Base-by-base conservation (phyloP, 2,888 invertebrate genomes). In the Brenthis hecate region DNA sequence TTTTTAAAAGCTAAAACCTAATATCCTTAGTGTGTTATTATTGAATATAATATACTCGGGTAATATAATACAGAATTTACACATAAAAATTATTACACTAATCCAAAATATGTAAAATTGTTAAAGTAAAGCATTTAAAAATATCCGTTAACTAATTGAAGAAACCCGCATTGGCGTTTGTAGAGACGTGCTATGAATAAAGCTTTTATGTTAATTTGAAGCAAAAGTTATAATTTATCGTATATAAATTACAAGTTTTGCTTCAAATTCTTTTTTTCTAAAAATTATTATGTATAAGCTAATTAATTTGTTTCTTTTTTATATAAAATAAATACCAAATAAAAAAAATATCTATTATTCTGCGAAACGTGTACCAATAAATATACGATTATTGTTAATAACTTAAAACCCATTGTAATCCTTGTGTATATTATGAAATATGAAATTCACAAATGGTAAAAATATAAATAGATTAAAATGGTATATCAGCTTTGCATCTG, bases 111-210 rank as follows among this genome's bases (percentile, higher is more conserved):
- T 23, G 28, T 50, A 50, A 16, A 19, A 16, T 53, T 64, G 47
- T 28, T 28, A 69, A 63, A 64, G 53, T 63, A 56, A 51, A 23
- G 54, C 67, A 65, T 60, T 63, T 60, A 36, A 65, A 63, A 66
- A 66, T 56, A 69, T 60, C 47, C 32, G 67, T 69, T 69, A 68
- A 72, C 72, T 72, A 74, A 72, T 72, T 71, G 84, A 81, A 78
- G 81, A 80, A 77, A 82, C 83, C 81, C 78, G 81, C 83, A 81
- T 79, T 80, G 81, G 80, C 80, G 77, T 77, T 80, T 82, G 82
- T 80, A 77, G 83, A 65, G 83, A 85, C 81, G 83, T 80, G 83
- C 80, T 78, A 78, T 74, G 81, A 81, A 81, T 83, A 78, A 43
- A 58, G 60, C 56, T 67, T 67, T 66, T 62, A 61, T 62, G 61